Percentiles rank a stretch among this genome's conserved stretches.
These are phyloP conservation scores for Perodicticus potto DNA, from an alignment of 2,797 vertebrate species.

Conservation along the genomic window DNA sequence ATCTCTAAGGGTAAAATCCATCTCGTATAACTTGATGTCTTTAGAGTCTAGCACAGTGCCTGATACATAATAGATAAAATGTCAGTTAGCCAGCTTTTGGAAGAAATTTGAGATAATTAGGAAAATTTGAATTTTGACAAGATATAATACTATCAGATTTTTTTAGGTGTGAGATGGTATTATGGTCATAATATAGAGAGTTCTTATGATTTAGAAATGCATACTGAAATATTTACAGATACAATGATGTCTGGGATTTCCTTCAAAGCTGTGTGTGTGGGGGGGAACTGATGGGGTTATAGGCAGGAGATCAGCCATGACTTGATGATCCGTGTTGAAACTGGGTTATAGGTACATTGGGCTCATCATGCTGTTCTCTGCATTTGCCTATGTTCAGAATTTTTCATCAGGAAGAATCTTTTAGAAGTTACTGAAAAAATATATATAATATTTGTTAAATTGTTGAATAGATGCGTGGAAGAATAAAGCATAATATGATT, in stretches of 20 bases:
- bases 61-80: neutral
- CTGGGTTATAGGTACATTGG: neutral
- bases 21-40: neutral
- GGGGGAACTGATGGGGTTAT: neutral
- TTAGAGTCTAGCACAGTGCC: neutral
- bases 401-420: slow-evolving; percentile 21
- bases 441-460: slow-evolving; percentile 1
- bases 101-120: slow-evolving; percentile 1
- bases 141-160: neutral
- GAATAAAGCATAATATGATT: neutral
- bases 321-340: neutral
- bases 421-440: slow-evolving; percentile 14
- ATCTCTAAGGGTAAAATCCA: neutral
- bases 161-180: neutral
- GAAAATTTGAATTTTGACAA: slow-evolving; percentile 29
- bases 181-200: neutral
- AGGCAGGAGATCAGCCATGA: neutral
- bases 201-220: slow-evolving; percentile 24
- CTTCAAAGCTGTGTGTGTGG: neutral
- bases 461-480: neutral
- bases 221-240: neutral
- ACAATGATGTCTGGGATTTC: slow-evolving; percentile 12
- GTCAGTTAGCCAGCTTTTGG: neutral
- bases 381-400: slow-evolving; percentile 41
- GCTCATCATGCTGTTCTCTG: neutral